Evolutionary conservation across 2,113 vertebrate genomes (phyloP).

Genomic region (Python bivittatus): DNA sequence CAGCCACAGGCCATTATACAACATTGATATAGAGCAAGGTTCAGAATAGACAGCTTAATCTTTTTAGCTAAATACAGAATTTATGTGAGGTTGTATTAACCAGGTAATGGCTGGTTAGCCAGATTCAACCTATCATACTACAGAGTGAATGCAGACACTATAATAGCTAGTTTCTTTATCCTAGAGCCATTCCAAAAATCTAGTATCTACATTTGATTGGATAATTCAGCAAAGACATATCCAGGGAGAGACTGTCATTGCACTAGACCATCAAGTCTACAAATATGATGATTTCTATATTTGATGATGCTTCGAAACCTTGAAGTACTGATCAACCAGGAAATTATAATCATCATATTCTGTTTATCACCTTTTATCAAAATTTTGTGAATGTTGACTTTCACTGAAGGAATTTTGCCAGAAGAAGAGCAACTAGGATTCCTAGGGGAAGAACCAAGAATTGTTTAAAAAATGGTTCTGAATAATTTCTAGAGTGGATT

Average conservation of each 20-base stretch:
- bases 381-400: background rate
- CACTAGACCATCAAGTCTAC: background rate
- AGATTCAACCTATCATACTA: background rate
- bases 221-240: background rate
- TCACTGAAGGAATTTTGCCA: background rate
- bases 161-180: background rate
- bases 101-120: background rate
- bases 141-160: background rate
- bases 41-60: background rate
- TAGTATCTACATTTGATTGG: background rate
- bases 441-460: background rate
- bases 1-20: background rate
- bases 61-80: background rate
- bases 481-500: background rate
- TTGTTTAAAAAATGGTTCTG: background rate
- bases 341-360: background rate
- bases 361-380: background rate
- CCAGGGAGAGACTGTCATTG: background rate
- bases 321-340: background rate
- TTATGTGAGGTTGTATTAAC: background rate
- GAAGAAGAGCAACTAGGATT: background rate
- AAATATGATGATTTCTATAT: background rate
- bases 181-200: background rate
- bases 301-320: background rate
- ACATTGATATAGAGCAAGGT: background rate